Base-by-base conservation (phyloP, 2,797 vertebrate genomes). In the Cynopterus sphinx region DNA sequence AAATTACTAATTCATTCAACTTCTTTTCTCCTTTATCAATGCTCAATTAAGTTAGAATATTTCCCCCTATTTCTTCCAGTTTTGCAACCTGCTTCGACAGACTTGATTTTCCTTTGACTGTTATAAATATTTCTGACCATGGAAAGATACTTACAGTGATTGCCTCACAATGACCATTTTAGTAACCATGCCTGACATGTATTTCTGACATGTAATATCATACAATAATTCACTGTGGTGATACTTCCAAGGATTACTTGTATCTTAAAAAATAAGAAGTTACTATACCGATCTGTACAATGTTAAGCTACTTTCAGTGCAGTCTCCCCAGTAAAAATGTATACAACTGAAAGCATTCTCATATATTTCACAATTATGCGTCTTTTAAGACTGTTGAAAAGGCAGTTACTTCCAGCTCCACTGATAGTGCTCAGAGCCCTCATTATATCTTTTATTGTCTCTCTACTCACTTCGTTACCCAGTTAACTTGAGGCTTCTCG, bases 81-180 rank as follows among this genome's bases (percentile, higher is more conserved):
- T 96, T 92, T 96, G 49, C 17, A 96, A 89, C 26, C 75, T 81
- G 63, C 87, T 95, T 93, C 91, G 67, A 82, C 43, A 26, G 85
- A 94, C 55, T 95, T 81, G 71, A 94, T 96, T 97, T 93, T 96
- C 71, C 22, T 95, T 94, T 96, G 96, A 87, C 41, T 90, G 17
- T 65, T 92, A 70, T 92, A 90, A 94, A 92, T 96, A 93, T 0
- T 3, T 82, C 57, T 91, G 49, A 7, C 41, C 43, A 33, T 55
- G 31, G 91, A 96, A 94, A 93, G 79, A 87, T 91, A 91, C 97
- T 97, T 95, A 81, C 21, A 87, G 68, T 59, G 86, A 92, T 94
- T 93, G 75, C 57, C 33, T 92, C 79, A 67, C 93, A 89, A 91
- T 90, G 79, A 28, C 51, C 94, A 59, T 93, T 94, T 96, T 83